Base-by-base conservation (phyloP, 2,797 vertebrate species). In the Onychomys torridus region DNA sequence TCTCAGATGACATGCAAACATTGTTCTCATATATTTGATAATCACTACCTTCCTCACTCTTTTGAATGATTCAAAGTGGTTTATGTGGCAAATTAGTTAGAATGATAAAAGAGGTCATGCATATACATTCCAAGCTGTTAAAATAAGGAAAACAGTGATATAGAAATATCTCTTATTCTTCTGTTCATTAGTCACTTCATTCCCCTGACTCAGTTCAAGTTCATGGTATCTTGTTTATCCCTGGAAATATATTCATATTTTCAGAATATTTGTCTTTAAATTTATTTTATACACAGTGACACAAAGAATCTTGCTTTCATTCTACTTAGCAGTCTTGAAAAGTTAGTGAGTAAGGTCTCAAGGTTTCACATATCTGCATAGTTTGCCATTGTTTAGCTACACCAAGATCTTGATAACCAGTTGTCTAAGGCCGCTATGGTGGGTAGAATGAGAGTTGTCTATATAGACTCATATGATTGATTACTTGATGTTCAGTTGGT, bases 31-130 rank as follows among this genome's bases (percentile, higher is more conserved):
- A 34, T 37, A 7, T 25, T 14, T 10, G 2, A 57, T 90, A 73
- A 85, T 67, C 40, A 63, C 75, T 63, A 10, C 16, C 43, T 87
- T 19, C 2, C 14, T 2, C 2, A 34, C 1, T 96, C 34, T 69
- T 57, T 46, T 65, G 7, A 59, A 37, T 63, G 55, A 90, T 77
- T 85, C 78, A 91, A 89, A 95, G 55, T 91, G 6, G 83, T 81
- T 96, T 95, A n/a, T 86, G 2, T 75, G 34, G 17, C 27, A 65
- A 13, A 57, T 78, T 75, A 49, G 79, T 77, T 94, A 87, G 91
- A 79, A 37, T 96, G 63, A 87, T n/a, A 59, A 40, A 65, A 52
- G 40, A 52, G 3, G 6, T 65, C 67, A 87, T 27, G n/a, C 6
- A 55, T 67, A 29, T 5, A 69, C 10, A 79, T 86, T 75, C 11